Conservation (phyloP, 2,888 invertebrate genomes). For the Volucella inflata region DNA sequence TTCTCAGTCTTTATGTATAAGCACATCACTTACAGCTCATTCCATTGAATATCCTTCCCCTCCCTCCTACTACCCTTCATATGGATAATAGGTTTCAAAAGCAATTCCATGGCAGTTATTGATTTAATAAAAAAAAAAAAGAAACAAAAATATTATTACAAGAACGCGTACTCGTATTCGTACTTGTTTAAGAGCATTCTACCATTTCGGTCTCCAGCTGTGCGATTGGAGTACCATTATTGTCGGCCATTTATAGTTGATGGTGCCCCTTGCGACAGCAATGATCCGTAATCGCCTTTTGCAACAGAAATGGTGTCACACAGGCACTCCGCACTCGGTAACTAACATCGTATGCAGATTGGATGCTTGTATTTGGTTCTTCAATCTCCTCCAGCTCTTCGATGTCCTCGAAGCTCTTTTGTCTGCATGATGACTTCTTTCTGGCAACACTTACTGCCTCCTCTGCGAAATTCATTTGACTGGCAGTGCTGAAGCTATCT, state of each 20-base stretch:
- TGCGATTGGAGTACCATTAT: slow-evolving; percentile 19
- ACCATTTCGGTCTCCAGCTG: slow-evolving; percentile 14
- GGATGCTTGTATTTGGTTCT: slow-evolving; percentile 43
- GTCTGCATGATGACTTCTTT: slow-evolving; percentile 52
- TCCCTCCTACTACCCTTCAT: neutral
- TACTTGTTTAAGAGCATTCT: no score
- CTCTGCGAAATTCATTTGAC: slow-evolving; percentile 48
- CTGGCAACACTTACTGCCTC: slow-evolving; percentile 28
- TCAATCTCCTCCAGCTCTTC: slow-evolving; percentile 67
- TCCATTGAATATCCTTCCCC: neutral
- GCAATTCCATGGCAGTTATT: slow-evolving; percentile 25
- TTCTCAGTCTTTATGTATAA: slow-evolving; percentile 60
- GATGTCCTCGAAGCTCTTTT: slow-evolving; percentile 68
- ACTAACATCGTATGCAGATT: slow-evolving; percentile 55
- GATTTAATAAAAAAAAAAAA: slow-evolving; percentile 38
- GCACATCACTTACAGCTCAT: slow-evolving; percentile 45
- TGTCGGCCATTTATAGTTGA: slow-evolving; percentile 36
- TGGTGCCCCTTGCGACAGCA: slow-evolving; percentile 32
- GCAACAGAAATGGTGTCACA: slow-evolving; percentile 42
- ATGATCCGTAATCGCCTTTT: slow-evolving; percentile 41
- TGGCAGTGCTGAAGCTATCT: slow-evolving; percentile 49
- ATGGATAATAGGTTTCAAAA: slow-evolving; percentile 32
- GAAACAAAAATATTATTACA: slow-evolving; percentile 43
- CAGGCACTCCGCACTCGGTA: slow-evolving; percentile 39
- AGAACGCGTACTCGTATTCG: no score